Conservation (phyloP, 2,888 invertebrate genomes). For the Ectemnius lituratus region DNA sequence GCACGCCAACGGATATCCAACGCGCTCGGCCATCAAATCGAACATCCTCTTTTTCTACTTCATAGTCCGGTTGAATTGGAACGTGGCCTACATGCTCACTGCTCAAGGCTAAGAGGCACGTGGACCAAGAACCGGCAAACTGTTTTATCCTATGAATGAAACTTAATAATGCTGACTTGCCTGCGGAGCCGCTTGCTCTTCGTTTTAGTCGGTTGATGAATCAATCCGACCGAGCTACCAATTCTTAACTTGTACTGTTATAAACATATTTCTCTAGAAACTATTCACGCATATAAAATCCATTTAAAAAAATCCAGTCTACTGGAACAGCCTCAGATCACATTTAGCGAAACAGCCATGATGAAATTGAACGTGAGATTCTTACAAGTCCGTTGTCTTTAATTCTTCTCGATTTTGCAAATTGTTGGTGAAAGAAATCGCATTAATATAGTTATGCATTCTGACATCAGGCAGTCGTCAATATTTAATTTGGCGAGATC, state of each 20-base stretch:
- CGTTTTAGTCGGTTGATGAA: too few relatives aligned
- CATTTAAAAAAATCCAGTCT: too few relatives aligned
- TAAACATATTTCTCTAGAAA: too few relatives aligned
- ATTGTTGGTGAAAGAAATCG: constrained; percentile 48
- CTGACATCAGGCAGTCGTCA: constrained; percentile 58
- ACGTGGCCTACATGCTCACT: constrained; percentile 41
- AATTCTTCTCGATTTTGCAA: background rate
- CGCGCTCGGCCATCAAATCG: constrained; percentile 19
- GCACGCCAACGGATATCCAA: background rate
- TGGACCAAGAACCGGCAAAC: constrained; percentile 8
- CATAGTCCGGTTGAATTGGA: constrained; percentile 42
- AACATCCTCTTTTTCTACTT: constrained; percentile 33
- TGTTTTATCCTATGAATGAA: constrained; percentile 20
- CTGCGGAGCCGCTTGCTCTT: too few relatives aligned
- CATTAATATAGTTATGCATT: constrained; percentile 58
- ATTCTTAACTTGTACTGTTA: too few relatives aligned
- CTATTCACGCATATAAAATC: too few relatives aligned
- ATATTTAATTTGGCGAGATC: constrained; percentile 55
- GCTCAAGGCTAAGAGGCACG: constrained; percentile 32
- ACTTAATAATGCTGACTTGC: too few relatives aligned
- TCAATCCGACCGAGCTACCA: background rate
- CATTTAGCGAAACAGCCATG: too few relatives aligned
- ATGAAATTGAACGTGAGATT: too few relatives aligned
- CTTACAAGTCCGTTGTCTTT: too few relatives aligned
- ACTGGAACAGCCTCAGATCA: too few relatives aligned